A percentile compares a stretch with the other conserved stretches of the same genome.
phyloP scores from a whole-genome alignment of 2,888 invertebrate species.

The Noctua comes region DNA sequence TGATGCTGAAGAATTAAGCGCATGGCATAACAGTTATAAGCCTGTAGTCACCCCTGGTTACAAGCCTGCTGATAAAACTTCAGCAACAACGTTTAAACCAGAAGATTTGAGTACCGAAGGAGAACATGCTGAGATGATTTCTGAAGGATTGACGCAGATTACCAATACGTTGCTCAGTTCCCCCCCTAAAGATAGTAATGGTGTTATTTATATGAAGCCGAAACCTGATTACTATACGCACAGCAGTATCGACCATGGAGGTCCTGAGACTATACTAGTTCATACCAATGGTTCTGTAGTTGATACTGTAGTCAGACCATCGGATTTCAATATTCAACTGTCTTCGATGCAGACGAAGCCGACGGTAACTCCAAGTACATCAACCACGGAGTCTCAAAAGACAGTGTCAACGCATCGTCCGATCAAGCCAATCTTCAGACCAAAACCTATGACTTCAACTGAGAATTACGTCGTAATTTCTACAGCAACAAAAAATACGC shows the following conservation, averaged over 20 bases:
- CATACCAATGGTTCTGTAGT: conserved; percentile 90
- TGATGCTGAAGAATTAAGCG: conserved; percentile 82
- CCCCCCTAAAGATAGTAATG: conserved; percentile 85
- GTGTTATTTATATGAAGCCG: conserved; percentile 76
- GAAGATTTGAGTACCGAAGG: conserved; percentile 80
- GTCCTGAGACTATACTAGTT: conserved; percentile 92
- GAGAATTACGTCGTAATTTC: conserved; percentile 91
- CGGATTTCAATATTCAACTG: conserved; percentile 88
- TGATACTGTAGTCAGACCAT: conserved; percentile 86
- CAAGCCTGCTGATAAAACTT: conserved; percentile 77
- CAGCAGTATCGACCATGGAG: conserved; percentile 91
- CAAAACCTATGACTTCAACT: conserved; percentile 84
- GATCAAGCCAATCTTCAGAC: conserved; percentile 90
- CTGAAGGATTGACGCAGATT: conserved; percentile 90
- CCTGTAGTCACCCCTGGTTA: conserved; percentile 88
- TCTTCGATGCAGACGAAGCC: conserved; percentile 89
- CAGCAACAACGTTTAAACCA: conserved; percentile 73
- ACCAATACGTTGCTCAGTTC: conserved; percentile 87
- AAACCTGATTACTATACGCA: conserved; percentile 85
- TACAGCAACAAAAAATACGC: conserved; percentile 88
- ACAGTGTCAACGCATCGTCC: conserved; percentile 85
- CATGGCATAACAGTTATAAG: conserved; percentile 86
- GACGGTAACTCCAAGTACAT: conserved; percentile 77
- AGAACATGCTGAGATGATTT: conserved; percentile 87
- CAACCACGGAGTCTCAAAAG: conserved; percentile 78